Evolutionary conservation across 2,113 vertebrate species (phyloP), one percentile per base, ranked within the genome.

Genomic region (Plectropomus leopardus): DNA sequence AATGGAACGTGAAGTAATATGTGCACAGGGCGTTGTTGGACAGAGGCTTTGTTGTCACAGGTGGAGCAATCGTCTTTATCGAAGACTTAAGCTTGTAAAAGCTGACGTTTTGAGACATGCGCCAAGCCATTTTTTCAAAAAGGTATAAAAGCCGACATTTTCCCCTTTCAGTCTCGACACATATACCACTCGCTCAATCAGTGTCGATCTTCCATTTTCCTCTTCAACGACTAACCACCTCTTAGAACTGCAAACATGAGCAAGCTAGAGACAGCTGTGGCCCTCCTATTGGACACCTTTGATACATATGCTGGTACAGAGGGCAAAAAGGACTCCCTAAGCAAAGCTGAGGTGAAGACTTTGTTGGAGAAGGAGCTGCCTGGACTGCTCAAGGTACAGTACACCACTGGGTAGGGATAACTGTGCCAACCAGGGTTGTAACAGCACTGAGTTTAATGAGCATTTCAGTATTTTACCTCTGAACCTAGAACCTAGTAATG

Each of bases 351-450:
- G 70, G 74, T 92, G 1, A 97, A 92, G 93, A 71, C 13, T 0
- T 65, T 97, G n/a, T 26, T 96, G 79, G 89, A 96, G 89, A 95
- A 87, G n/a, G 95, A 96, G 78, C 67, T 97, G 13, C 95, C 95
- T 0, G 81, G 69, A 30, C 89, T 96, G 73, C 66, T 96, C 3
- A 59, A 86, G 95, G 96, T 96, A 94, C 77, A 72, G 58, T 63
- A 19, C 11, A 16, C 15, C 10, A 24, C 6, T 36, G 2, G 19
- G 19, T 23, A 44, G 7, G 17, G 15, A 28, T 36, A 16, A 10
- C 55, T 57, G 16, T 28, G 53, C n/a, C 47, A 17, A 19, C 4
- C 30, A 9, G n/a, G 45, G 24, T 10, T 4, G 16, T 28, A 7
- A 47, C 36, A 30, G 10, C 36, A 21, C 48, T 50, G 14, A 53